Conservation (phyloP, 1,140 invertebrate genomes). For the Leguminivora glycinivorella region DNA sequence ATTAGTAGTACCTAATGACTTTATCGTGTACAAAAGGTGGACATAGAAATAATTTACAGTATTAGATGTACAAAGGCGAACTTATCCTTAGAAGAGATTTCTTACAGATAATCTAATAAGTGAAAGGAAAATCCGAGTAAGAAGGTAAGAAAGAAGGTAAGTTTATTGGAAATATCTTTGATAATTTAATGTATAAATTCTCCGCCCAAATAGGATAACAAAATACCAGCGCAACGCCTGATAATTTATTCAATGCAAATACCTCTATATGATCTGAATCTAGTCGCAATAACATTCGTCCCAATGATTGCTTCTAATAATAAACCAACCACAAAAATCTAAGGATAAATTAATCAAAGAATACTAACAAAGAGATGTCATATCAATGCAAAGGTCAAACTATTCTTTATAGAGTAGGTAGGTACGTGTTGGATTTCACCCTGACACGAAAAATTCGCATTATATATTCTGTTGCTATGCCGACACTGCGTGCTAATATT, state of each 20-base stretch:
- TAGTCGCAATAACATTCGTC: neutral
- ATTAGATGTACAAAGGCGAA: no score
- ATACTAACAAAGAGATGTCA: neutral
- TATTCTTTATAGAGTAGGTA: conserved; percentile 18
- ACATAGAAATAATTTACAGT: no score
- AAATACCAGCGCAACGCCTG: neutral
- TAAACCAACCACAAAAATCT: neutral
- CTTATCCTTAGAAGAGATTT: no score
- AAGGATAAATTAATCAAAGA: conserved; percentile 8
- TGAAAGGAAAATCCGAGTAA: no score
- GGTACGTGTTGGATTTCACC: conserved; percentile 38
- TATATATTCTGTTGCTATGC: conserved; percentile 19
- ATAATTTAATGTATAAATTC: no score
- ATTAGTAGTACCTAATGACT: no score
- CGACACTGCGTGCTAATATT: neutral
- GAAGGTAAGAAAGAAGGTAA: no score
- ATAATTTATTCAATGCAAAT: neutral
- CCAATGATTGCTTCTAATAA: neutral
- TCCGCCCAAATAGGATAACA: neutral
- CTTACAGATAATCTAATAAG: no score
- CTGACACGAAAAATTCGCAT: conserved; percentile 42
- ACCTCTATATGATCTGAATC: neutral
- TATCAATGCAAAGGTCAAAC: neutral
- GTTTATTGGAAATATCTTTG: no score
- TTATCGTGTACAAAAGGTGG: no score